These are phyloP conservation scores for Drosophila mimica DNA, from an alignment of 2,888 invertebrate species.

Conservation along the genomic window DNA sequence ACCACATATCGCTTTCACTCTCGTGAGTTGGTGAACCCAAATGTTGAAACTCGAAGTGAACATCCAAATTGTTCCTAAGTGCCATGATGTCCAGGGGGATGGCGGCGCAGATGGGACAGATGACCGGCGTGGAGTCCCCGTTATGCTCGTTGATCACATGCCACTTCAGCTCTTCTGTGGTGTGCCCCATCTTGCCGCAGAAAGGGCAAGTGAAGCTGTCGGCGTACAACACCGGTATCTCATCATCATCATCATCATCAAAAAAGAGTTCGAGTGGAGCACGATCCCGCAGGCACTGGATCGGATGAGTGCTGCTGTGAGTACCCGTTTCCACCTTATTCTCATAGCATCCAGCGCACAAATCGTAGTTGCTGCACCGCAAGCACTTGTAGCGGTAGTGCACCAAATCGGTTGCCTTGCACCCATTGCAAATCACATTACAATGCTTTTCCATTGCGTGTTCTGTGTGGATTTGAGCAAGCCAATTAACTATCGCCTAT, in stretches of 20 bases:
- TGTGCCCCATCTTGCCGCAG: constrained; percentile 14
- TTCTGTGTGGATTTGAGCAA: background rate
- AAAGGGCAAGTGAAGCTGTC: constrained; percentile 59
- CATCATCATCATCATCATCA: constrained; percentile 47
- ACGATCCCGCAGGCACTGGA: constrained; percentile 59
- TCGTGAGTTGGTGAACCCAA: no score
- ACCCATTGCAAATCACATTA: constrained; percentile 48
- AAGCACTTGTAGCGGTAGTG: constrained; percentile 58
- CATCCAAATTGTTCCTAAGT: constrained; percentile 12
- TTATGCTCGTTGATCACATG: constrained; percentile 31
- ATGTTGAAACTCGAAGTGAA: no score
- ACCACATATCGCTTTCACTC: no score
- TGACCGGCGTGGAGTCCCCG: constrained; percentile 24
- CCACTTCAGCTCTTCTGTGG: constrained; percentile 7
- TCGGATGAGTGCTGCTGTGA: constrained; percentile 49
- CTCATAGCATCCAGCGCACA: constrained; percentile 51
- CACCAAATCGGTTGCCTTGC: constrained; percentile 23
- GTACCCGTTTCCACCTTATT: constrained; percentile 19
- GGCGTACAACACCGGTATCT: constrained; percentile 40
- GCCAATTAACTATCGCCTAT: background rate
- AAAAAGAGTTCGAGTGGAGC: constrained; percentile 44
- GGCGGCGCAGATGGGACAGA: constrained; percentile 60
- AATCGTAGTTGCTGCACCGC: constrained; percentile 53
- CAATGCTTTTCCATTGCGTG: constrained; percentile 35
- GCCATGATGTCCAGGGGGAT: constrained; percentile 20